These are phyloP conservation scores for Pristionchus pacificus DNA, from an alignment of 1,140 invertebrate genomes.

Conservation along the genomic window DNA sequence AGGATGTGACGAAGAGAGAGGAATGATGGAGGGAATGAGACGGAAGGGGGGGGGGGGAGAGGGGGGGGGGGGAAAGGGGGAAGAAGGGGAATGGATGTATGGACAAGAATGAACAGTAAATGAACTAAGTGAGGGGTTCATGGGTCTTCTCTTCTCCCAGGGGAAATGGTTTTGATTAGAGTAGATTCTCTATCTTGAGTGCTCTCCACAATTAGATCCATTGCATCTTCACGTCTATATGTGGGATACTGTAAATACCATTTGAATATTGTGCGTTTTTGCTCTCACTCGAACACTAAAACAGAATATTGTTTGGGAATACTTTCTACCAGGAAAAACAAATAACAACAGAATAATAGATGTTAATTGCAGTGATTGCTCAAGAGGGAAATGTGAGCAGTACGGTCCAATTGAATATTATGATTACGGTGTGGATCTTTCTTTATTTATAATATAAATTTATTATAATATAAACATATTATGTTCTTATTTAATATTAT, in stretches of 20 bases:
- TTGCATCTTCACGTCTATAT: background rate
- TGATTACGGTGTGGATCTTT: slow-evolving; percentile 64
- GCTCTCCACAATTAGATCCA: slow-evolving; percentile 9
- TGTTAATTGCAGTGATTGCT: slow-evolving; percentile 35
- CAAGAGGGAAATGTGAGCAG: slow-evolving; percentile 40
- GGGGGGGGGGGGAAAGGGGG: too few species aligned
- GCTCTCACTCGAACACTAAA: background rate
- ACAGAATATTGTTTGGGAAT: background rate
- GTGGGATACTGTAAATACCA: background rate
- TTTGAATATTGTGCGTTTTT: slow-evolving; percentile 2
- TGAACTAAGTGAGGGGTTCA: too few species aligned
- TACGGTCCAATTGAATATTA: slow-evolving; percentile 65
- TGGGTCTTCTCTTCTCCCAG: too few species aligned
- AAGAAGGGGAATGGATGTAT: too few species aligned
- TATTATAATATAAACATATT: background rate
- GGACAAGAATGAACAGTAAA: too few species aligned
- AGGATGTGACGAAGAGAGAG: too few species aligned
- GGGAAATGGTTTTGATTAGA: too few species aligned
- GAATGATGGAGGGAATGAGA: too few species aligned
- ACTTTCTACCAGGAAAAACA: background rate
- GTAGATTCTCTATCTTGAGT: too few species aligned
- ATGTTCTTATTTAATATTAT: too few species aligned
- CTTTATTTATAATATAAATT: background rate
- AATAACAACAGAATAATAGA: background rate
- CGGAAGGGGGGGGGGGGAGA: too few species aligned